Evolutionary conservation across 1,140 invertebrate genomes (phyloP).

Genomic region (Ridgeia piscesae): DNA sequence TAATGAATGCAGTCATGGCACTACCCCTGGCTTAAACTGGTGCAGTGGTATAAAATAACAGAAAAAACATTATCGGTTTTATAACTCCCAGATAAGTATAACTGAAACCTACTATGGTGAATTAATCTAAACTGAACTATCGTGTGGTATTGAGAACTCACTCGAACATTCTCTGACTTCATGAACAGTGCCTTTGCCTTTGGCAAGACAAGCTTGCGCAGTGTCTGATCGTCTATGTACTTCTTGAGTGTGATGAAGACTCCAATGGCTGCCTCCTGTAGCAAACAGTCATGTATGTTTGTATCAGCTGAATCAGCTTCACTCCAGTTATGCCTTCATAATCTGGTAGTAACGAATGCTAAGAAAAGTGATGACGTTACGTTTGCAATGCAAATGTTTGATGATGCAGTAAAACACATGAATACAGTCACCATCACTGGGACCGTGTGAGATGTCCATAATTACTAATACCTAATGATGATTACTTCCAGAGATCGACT

Average conservation of each 20-base stretch:
- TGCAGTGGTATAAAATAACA: background rate
- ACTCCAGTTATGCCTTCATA: background rate
- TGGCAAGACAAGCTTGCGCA: constrained; percentile 80
- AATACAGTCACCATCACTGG: too few relatives aligned
- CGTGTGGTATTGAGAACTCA: constrained; percentile 34
- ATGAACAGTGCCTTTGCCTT: constrained; percentile 87
- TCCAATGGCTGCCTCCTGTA: constrained; percentile 69
- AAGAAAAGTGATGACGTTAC: background rate
- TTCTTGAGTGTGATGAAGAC: constrained; percentile 84
- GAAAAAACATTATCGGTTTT: too few relatives aligned
- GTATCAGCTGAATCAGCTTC: background rate
- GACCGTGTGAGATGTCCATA: too few relatives aligned
- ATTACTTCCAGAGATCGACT: background rate
- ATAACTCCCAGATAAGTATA: too few relatives aligned
- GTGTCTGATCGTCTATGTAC: constrained; percentile 79
- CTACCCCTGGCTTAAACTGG: background rate
- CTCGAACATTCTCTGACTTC: constrained; percentile 70
- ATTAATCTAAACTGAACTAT: background rate
- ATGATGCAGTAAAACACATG: too few relatives aligned
- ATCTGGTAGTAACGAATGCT: background rate
- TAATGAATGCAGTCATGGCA: too few relatives aligned
- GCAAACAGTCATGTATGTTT: constrained; percentile 16
- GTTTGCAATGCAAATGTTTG: background rate
- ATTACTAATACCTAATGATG: too few relatives aligned
- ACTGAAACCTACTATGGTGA: too few relatives aligned